Base-by-base conservation (phyloP, 2,797 vertebrate genomes). In the Enteromius treurensis region DNA sequence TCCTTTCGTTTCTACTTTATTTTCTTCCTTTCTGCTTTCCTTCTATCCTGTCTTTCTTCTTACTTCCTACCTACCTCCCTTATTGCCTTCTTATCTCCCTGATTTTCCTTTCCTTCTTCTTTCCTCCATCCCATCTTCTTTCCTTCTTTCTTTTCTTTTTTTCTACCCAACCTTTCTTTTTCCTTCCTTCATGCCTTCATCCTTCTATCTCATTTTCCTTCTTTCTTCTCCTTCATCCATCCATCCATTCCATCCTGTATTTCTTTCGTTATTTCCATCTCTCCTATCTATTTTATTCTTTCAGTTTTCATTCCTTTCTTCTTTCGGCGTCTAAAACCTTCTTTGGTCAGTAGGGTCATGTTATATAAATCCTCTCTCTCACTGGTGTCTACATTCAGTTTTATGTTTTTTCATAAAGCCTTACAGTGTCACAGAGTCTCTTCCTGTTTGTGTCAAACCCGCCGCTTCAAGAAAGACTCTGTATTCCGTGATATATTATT, bases 401-500 rank as follows among this genome's bases (percentile, higher is more conserved):
- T 75, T 51, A 67, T 49, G 58, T 40, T 75, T 75, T 81, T 82
- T 62, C 55, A 62, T 45, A 51, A 14, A 64, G 19, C 29, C 80
- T 81, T 74, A 62, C 80, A 64, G 79, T 58, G 32, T 70, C 23
- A 69, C 49, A 19, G 23, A 45, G 71, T 42, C 73, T 34, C 51
- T 68, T 34, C 15, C 21, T 26, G 47, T 82, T 77, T 45, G 55
- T 65, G 26, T 74, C 80, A 64, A 81, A 49, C 58, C 60, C 19
- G 0, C 4, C 11, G 8, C 49, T 81, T 51, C 58, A 29, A 64
- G 80, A 81, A 75, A 37, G 40, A 19, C 49, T 42, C 19, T 81
- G 29, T 51, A 49, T 81, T 64, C 19, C n/a, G 8, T 26, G 15
- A 75, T 81, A 37, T 40, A 75, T 81, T 74, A 69, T 82, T 83